These are phyloP conservation scores for Zaprionus kolodkinae DNA, from an alignment of 1,140 invertebrate genomes.

Conservation along the genomic window DNA sequence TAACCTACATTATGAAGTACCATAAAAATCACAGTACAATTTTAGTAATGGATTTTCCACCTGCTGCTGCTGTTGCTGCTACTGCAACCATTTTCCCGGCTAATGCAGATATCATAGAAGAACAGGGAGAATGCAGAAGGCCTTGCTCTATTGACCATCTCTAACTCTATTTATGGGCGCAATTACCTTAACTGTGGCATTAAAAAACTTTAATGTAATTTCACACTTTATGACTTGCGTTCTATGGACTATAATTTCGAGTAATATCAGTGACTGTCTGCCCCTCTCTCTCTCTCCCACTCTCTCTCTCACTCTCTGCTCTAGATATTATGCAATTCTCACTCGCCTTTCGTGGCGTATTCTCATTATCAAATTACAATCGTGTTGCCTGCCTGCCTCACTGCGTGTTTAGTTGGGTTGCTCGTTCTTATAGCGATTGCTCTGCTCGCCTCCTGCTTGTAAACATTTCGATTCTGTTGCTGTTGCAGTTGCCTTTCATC, in stretches of 20 bases:
- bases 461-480: conserved; percentile 32
- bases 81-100: background rate
- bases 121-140: conserved; percentile 21
- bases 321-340: conserved; percentile 48
- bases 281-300: background rate
- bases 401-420: conserved; percentile 14
- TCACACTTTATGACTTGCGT: conserved; percentile 38
- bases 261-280: background rate
- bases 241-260: conserved; percentile 20
- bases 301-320: conserved; percentile 20
- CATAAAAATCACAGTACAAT: conserved; percentile 4
- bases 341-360: conserved; percentile 14
- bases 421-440: conserved; percentile 33
- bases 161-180: conserved; percentile 23
- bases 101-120: conserved; percentile 8
- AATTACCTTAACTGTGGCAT: conserved; percentile 38
- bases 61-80: background rate
- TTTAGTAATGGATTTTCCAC: background rate
- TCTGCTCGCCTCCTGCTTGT: conserved; percentile 16
- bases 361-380: conserved; percentile 55
- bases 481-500: conserved; percentile 63
- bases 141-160: conserved; percentile 22
- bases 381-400: conserved; percentile 14
- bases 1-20: conserved; percentile 4
- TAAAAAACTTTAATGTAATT: conserved; percentile 36